A percentile compares a stretch with the other conserved stretches of the same genome.
Conservation (phyloP, 2,797 vertebrate genomes). For the Antennarius maculatus region DNA sequence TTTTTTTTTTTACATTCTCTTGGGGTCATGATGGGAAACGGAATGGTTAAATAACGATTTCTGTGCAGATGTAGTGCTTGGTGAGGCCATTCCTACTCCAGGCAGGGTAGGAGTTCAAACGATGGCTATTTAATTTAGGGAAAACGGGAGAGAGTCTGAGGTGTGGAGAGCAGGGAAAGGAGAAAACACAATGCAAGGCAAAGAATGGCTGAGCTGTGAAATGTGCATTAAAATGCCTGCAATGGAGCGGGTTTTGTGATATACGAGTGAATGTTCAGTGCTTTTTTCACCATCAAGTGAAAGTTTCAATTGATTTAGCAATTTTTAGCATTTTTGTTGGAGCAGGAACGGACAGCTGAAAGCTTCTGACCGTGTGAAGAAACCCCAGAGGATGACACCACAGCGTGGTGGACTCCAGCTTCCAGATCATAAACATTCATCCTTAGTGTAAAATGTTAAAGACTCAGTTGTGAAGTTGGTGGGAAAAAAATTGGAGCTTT, state of each 20-base stretch:
- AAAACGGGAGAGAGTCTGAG: too few species aligned
- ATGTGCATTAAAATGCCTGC: slow-evolving; percentile 19
- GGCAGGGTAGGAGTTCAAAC: background rate
- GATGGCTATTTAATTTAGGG: too few species aligned
- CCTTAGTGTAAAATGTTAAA: background rate
- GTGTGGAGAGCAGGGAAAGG: too few species aligned
- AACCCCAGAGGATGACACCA: slow-evolving; percentile 8
- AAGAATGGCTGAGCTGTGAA: too few species aligned
- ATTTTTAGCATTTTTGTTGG: slow-evolving; percentile 3
- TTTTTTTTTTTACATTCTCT: slow-evolving; percentile 6
- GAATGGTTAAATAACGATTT: slow-evolving; percentile 41
- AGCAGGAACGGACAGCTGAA: slow-evolving; percentile 10
- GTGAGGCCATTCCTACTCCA: slow-evolving; percentile 40
- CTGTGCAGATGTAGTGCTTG: slow-evolving; percentile 5
- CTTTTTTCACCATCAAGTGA: slow-evolving; percentile 4
- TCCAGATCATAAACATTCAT: slow-evolving; percentile 3
- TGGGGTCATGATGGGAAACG: background rate
- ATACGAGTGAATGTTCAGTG: slow-evolving; percentile 16
- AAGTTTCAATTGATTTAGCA: slow-evolving; percentile 20
- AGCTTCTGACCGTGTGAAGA: slow-evolving; percentile 27
- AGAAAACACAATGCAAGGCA: too few species aligned
- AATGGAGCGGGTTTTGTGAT: slow-evolving; percentile 8
- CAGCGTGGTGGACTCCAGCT: slow-evolving; percentile 5
- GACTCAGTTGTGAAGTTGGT: background rate
- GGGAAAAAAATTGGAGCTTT: background rate